A percentile compares a stretch with the other conserved stretches of the same genome.
phyloP scores from a whole-genome alignment of 2,888 invertebrate genomes.

The Rotaria macrura region DNA sequence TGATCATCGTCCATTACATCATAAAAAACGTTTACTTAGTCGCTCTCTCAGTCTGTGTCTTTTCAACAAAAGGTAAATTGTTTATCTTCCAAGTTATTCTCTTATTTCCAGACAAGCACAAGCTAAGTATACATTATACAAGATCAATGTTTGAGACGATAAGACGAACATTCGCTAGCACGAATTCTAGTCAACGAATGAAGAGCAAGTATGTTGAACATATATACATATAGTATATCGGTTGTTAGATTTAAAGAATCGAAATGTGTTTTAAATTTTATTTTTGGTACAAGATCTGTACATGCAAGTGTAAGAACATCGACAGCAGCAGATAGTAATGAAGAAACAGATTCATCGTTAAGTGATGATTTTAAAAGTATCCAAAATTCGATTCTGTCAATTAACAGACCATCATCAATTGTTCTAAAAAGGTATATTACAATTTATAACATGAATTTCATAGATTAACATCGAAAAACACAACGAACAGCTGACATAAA shows the following conservation, averaged over 20 bases:
- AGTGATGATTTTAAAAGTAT: conserved; percentile 20
- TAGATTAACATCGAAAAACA: not conserved
- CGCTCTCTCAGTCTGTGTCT: not conserved
- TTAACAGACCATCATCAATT: not conserved
- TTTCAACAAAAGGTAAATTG: not conserved
- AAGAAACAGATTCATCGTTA: conserved; percentile 8
- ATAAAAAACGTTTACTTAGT: not conserved
- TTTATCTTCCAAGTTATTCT: not conserved
- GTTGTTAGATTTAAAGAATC: not conserved
- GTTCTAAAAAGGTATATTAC: not conserved
- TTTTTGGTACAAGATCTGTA: not conserved
- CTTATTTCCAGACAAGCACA: not conserved
- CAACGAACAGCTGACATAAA: not conserved
- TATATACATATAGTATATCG: too few species aligned
- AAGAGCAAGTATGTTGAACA: not conserved
- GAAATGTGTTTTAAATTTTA: too few species aligned
- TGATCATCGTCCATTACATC: not conserved
- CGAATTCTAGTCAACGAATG: not conserved
- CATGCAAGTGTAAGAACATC: not conserved
- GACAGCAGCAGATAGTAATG: not conserved
- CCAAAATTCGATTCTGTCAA: not conserved
- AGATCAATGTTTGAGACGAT: not conserved
- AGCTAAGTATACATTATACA: not conserved
- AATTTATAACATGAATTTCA: not conserved
- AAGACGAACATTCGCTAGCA: not conserved